Evolutionary conservation across 2,888 invertebrate genomes (phyloP), one percentile per base, ranked within the genome.

Genomic region (Pelosia muscerda): DNA sequence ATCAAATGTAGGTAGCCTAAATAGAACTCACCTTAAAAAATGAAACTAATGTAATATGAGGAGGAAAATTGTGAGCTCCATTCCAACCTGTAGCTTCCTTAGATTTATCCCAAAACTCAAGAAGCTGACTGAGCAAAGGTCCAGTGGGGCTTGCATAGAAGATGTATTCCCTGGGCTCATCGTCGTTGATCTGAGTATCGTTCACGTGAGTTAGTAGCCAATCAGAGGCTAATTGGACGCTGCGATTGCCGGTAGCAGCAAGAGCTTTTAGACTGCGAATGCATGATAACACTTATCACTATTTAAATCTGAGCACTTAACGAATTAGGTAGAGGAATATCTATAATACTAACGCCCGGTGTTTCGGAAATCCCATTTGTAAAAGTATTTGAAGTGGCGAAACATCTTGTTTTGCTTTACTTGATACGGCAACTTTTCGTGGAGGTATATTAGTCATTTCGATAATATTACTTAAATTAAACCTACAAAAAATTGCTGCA

Each of bases 191-290:
- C 25, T 96, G 96, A 0, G 97, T 96, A 91, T 98, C 98, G 85
- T 97, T 97, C 0, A 98, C 98, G 86, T 98, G 98, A 10, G 98
- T 98, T 71, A 98, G 89, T 15, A 98, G 93, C 98, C 98, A 98
- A 87, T 98, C 98, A 0, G 98, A 97, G 11, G 98, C 98, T 72
- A 98, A 94, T 89, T 98, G 98, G 31, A 98, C 97, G 73, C 98
- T 97, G 69, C 97, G 95, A 88, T 98, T 97, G 23, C 98, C 98
- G 5, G 98, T 98, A 13, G 98, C 98, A 22, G 98, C 98, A 72
- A 98, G 90, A 8, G 98, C 98, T 87, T 98, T 98, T 87, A 98
- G 97, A 56, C 98, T 98, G 86, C 65, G 92, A 92, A 63, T 15
- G 19, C 19, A 49, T 2, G 19, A 49, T 49, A 8, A 9, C 9